Base-by-base conservation (phyloP, 2,888 invertebrate species). In the Scaptodrosophila latifasciaeformis region DNA sequence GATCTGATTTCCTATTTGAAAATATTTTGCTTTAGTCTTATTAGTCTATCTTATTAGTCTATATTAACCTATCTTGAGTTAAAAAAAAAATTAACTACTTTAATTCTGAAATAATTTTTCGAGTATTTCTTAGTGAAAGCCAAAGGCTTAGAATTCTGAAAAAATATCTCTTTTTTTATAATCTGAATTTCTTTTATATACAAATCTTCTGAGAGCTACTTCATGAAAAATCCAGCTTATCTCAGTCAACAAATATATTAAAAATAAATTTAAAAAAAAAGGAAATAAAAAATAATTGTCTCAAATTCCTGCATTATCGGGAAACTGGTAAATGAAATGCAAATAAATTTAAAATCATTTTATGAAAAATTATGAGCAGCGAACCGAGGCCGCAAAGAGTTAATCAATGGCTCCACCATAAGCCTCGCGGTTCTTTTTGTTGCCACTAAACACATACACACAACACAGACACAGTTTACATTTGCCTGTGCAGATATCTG, bases 321-420 rank as follows among this genome's bases (percentile, higher is more conserved):
- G 12, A 24, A 37, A 45, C 49, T 7, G 35, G 2, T 10, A 30
- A 52, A 54, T 61, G 31, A 56, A 65, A 66, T 59, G 53, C 65
- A 69, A 62, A 72, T 65, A 56, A 42, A 50, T 59, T 61, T 44
- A 27, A 49, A 54, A 48, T 51, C 53, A 47, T 51, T 62, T 63
- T 65, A 56, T 62, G 52, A 13, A 42, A 62, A 67, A 58, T 64
- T 57, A 59, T 54, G 48, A 42, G 54, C 58, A 52, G 37, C 40
- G 49, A 27, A 42, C 49, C 46, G 52, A 39, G 31, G 18, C 49
- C 59, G 58, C 60, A 67, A 60, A 77, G 67, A 74, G 78, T 74
- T 77, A 70, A 74, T 74, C 72, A 75, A 66, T 64, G 58, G 21
- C 37, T n/a, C n/a, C n/a, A 51, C 68, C 62, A 51, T 74, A 70